These are phyloP conservation scores for Poecilia picta DNA, from an alignment of 2,797 vertebrate species.

Conservation along the genomic window DNA sequence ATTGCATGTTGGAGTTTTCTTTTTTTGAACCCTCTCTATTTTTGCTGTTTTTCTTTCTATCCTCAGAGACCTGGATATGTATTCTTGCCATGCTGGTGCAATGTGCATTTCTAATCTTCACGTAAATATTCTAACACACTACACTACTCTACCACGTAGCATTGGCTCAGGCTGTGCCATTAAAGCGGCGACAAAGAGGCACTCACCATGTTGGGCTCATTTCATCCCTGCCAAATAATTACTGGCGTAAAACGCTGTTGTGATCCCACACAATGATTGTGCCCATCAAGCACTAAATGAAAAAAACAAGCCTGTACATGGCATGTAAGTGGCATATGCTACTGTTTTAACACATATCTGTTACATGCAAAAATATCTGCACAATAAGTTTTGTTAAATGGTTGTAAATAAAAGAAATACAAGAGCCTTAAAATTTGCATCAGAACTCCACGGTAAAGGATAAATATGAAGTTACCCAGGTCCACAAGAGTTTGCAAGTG, in stretches of 20 bases:
- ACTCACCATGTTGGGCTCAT: constrained; percentile 42
- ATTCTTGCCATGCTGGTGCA: not conserved
- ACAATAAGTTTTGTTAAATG: not conserved
- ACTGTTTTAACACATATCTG: not conserved
- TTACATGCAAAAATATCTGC: not conserved
- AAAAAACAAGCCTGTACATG: not conserved
- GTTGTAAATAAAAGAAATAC: not conserved
- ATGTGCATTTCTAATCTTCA: not conserved
- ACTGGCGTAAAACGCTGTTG: constrained; percentile 6
- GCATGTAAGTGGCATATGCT: not conserved
- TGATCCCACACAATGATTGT: constrained; percentile 33
- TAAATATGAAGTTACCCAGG: not conserved
- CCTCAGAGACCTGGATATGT: not conserved
- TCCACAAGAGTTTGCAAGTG: not conserved
- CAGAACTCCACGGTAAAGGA: not conserved
- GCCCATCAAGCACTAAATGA: constrained; percentile 23
- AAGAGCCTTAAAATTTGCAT: not conserved
- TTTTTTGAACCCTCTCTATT: not conserved
- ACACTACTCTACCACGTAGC: constrained; percentile 23
- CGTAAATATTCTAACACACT: constrained; percentile 13
- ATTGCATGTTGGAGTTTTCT: not conserved
- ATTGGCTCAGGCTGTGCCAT: constrained; percentile 18
- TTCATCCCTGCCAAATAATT: constrained; percentile 27
- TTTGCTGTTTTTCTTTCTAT: not conserved
- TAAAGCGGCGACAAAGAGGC: constrained; percentile 54